A percentile compares a stretch with the other conserved stretches of the same genome.
phyloP scores from a whole-genome alignment of 64 coral and sea anemone species.

The Acropora yongei region DNA sequence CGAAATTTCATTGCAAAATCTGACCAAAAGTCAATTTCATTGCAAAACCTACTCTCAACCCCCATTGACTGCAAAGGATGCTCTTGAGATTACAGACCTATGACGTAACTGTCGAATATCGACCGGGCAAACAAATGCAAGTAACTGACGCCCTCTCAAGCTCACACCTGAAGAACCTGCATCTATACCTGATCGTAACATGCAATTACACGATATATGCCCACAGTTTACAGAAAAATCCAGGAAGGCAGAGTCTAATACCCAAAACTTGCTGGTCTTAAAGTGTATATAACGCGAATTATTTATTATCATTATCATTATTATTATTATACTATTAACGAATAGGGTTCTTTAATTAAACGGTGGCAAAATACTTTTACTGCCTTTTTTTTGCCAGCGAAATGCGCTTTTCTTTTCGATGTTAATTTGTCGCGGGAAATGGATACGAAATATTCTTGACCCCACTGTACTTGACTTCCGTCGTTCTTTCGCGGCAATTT shows the following conservation, averaged over 20 bases:
- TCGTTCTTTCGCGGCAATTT: too few species aligned
- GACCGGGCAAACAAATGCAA: constrained; percentile 36
- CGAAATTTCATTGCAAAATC: constrained; percentile 9
- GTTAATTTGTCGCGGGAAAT: too few species aligned
- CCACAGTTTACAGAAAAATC: constrained; percentile 54
- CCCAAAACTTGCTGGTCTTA: constrained; percentile 23
- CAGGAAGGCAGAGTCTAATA: neutral
- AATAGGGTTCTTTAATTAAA: too few species aligned
- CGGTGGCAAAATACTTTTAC: too few species aligned
- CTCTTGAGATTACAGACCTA: constrained; percentile 48
- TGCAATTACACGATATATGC: constrained; percentile 60
- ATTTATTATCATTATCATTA: too few species aligned
- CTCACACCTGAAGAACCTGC: constrained; percentile 40
- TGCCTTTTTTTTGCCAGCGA: too few species aligned
- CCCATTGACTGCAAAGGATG: constrained; percentile 47
- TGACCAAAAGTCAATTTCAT: constrained; percentile 39
- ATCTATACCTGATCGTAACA: constrained; percentile 35
- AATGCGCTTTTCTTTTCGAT: too few species aligned
- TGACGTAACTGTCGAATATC: constrained; percentile 14
- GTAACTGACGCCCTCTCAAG: constrained; percentile 36
- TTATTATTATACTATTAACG: too few species aligned
- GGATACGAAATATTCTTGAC: too few species aligned
- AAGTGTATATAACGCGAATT: neutral
- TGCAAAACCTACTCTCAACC: constrained; percentile 7
- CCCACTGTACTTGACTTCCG: too few species aligned